These are phyloP conservation scores for Deilephila porcellus DNA, from an alignment of 2,888 invertebrate genomes.

Conservation along the genomic window DNA sequence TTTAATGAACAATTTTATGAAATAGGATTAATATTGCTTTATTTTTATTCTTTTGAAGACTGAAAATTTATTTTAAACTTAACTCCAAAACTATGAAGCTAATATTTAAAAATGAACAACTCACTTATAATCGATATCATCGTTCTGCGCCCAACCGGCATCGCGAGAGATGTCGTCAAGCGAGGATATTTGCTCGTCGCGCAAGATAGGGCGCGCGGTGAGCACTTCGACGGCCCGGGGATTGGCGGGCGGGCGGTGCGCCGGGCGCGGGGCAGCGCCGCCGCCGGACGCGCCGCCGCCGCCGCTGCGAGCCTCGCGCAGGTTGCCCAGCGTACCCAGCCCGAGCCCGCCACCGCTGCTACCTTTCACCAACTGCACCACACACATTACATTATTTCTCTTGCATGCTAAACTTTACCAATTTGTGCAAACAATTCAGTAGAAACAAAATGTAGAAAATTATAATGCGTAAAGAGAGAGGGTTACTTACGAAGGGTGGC, in stretches of 20 bases:
- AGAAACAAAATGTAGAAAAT: too few species aligned
- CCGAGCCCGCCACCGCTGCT: constrained; percentile 78
- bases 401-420: background rate
- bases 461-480: background rate
- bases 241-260: constrained; percentile 62
- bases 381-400: background rate
- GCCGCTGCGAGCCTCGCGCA: constrained; percentile 65
- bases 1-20: too few species aligned
- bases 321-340: constrained; percentile 71
- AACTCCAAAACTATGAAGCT: background rate
- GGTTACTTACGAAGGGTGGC: constrained; percentile 89
- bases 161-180: constrained; percentile 96
- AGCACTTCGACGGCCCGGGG: constrained; percentile 86
- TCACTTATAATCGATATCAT: constrained; percentile 96
- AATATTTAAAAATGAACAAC: constrained; percentile 43
- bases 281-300: constrained; percentile 47
- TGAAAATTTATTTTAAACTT: too few species aligned
- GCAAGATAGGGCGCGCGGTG: constrained; percentile 93
- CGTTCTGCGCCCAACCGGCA: constrained; percentile 96
- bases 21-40: too few species aligned
- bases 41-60: too few species aligned
- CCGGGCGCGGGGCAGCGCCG: constrained; percentile 49
- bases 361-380: constrained; percentile 77
- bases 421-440: background rate
- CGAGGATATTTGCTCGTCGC: constrained; percentile 95